phyloP scores from a whole-genome alignment of 2,113 vertebrate genomes.

The Percina caprodes region DNA sequence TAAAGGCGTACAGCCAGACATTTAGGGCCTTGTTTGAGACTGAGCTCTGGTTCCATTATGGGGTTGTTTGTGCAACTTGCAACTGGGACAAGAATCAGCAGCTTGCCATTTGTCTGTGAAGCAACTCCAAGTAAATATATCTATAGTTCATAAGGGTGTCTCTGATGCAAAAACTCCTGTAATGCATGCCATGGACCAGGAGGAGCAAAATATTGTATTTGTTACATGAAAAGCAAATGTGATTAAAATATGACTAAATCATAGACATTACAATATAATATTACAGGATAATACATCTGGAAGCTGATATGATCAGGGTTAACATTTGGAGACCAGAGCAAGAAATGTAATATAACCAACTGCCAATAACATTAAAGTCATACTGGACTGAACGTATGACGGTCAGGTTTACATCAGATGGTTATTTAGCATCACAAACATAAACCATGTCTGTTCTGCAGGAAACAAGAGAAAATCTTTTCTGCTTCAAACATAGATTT shows the following conservation, averaged over 20 bases:
- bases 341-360: slow-evolving; percentile 8
- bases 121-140: slow-evolving; percentile 18
- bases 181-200: background rate
- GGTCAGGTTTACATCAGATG: slow-evolving; percentile 8
- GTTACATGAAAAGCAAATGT: background rate
- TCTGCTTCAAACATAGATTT: background rate
- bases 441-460: background rate
- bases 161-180: background rate
- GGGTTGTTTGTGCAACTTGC: slow-evolving; percentile 37
- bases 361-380: background rate
- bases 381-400: background rate
- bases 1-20: slow-evolving; percentile 43
- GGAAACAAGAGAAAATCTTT: background rate
- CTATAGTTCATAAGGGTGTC: slow-evolving; percentile 15
- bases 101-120: slow-evolving; percentile 34
- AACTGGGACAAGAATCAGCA: slow-evolving; percentile 15
- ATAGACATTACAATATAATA: background rate
- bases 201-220: background rate
- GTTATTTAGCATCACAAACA: background rate
- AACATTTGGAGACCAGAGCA: background rate
- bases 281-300: background rate
- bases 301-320: background rate
- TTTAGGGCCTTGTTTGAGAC: slow-evolving; percentile 35
- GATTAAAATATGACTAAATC: background rate
- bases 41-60: slow-evolving; percentile 32